Conservation (phyloP, 2,113 vertebrate genomes). For the Plecotus auritus region DNA sequence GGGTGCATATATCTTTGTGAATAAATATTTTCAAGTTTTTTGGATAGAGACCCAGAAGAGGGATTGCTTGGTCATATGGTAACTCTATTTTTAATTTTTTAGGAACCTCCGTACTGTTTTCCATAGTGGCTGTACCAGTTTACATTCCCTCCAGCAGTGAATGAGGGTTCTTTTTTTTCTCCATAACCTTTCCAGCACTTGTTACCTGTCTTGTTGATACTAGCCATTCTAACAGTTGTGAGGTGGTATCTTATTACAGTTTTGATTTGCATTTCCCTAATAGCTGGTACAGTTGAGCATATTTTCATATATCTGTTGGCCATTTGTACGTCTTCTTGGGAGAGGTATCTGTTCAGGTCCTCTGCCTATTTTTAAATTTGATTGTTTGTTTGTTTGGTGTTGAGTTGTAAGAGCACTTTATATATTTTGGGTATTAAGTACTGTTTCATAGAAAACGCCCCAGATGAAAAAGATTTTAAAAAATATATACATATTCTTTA, state of each 20-base stretch:
- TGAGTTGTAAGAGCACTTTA: background rate
- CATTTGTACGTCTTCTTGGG: background rate
- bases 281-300: background rate
- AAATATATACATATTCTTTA: too few species aligned
- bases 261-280: background rate
- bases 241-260: background rate
- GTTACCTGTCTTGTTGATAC: background rate
- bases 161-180: background rate
- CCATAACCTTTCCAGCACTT: background rate
- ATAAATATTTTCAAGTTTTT: background rate
- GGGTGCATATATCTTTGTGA: background rate
- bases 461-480: background rate
- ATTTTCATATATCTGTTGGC: background rate
- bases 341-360: background rate
- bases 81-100: background rate
- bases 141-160: background rate
- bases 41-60: background rate
- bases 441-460: background rate
- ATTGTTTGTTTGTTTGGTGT: background rate
- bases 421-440: background rate
- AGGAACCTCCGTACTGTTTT: background rate
- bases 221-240: background rate
- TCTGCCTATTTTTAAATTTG: background rate
- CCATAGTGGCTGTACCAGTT: background rate
- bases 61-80: background rate